Evolutionary conservation across 2,113 vertebrate species (phyloP).

Genomic region (Gobius niger): DNA sequence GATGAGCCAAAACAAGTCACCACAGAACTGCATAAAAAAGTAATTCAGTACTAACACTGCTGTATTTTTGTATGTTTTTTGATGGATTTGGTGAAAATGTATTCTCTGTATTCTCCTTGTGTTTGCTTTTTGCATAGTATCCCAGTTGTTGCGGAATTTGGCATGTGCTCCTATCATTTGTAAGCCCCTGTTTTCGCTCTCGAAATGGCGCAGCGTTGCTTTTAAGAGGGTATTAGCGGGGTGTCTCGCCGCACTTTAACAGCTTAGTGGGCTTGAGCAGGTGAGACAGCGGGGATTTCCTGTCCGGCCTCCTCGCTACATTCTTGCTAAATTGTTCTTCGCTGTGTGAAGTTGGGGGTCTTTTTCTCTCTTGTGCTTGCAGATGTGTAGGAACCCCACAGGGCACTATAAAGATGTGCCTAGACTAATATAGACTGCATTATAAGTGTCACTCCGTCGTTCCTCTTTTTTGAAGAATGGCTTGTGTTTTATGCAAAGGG

Average conservation of each 20-base stretch:
- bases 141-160: slow-evolving; percentile 19
- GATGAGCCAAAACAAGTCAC: too few relatives aligned
- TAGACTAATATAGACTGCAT: slow-evolving; percentile 11
- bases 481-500: slow-evolving; percentile 32
- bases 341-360: slow-evolving; percentile 56
- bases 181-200: slow-evolving; percentile 32
- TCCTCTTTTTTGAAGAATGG: slow-evolving; percentile 22
- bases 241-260: slow-evolving; percentile 55
- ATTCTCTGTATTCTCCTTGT: not conserved
- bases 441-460: slow-evolving; percentile 52
- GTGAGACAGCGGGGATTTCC: slow-evolving; percentile 74
- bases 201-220: slow-evolving; percentile 41
- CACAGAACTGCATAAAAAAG: too few relatives aligned
- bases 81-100: too few relatives aligned
- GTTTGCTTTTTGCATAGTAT: not conserved
- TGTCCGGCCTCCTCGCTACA: slow-evolving; percentile 62
- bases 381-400: slow-evolving; percentile 15
- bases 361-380: not conserved
- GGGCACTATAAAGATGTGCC: slow-evolving; percentile 22
- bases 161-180: slow-evolving; percentile 32
- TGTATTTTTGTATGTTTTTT: too few relatives aligned
- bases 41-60: too few relatives aligned
- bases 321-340: slow-evolving; percentile 69
- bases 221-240: slow-evolving; percentile 62
- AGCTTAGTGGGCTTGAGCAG: slow-evolving; percentile 64